Base-by-base conservation (phyloP, 2,113 vertebrate species). In the Phrynocephalus versicolor region DNA sequence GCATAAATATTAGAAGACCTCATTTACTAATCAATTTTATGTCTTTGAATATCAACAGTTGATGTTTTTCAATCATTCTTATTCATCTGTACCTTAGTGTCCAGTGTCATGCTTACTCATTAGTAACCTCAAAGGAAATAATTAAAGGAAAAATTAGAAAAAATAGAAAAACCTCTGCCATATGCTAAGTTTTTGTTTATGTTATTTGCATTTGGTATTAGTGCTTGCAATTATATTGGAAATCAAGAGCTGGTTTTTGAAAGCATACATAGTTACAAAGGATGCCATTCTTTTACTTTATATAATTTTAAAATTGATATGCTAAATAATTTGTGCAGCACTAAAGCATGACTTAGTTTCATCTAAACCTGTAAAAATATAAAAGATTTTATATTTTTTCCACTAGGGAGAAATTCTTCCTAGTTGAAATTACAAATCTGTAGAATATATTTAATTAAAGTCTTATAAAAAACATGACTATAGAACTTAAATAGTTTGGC, bases 371-470 rank as follows among this genome's bases (percentile, higher is more conserved):
- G 96, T 97, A 97, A 96, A 97, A 67, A 67, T 91, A 97, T 91
- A 89, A 96, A 97, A 96, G 95, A 96, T 97, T 97, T 97, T 97
- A 96, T 98, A 97, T 98, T 98, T 98, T 97, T 96, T 98, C 95
- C 97, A 96, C 97, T 97, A 95, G 97, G 97, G 97, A 97, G 94
- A 87, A 97, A 94, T 95, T 96, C 96, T 98, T 97, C 97, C 96
- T 97, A 96, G 96, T 95, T 96, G 97, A 98, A 97, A 97, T 97
- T 97, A 98, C 95, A 96, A 96, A 97, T 97, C 93, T 98, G 98
- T 99, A 99, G 98, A 98, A 97, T 98, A 98, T 99, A 99, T 99
- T 98, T 99, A 99, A 99, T 98, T 97, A 97, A 98, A 97, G 97
- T 96, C 97, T 97, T 98, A 97, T 98, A 96, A 98, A n/a, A 98